phyloP scores from a whole-genome alignment of 2,797 vertebrate species.

The Serranus cabrilla region DNA sequence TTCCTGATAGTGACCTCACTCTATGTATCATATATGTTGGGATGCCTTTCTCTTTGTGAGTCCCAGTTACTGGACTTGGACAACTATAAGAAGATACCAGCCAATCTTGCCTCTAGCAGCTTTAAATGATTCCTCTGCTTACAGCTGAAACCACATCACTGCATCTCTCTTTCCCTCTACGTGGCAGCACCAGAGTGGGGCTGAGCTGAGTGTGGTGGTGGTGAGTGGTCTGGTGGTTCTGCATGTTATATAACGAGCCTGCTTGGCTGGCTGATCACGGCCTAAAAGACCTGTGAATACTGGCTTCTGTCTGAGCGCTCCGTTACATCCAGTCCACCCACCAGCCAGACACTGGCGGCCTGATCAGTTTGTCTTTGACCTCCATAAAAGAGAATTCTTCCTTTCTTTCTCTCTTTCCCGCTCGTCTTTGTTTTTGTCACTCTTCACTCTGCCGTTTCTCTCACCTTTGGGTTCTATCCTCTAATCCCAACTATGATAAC shows the following conservation, averaged over 20 bases:
- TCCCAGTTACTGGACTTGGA: background rate
- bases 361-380: slow-evolving; percentile 42
- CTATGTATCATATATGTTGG: background rate
- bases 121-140: slow-evolving; percentile 25
- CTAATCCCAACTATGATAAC: slow-evolving; percentile 79
- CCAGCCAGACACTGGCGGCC: slow-evolving; percentile 13
- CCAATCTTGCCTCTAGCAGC: slow-evolving; percentile 1
- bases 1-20: slow-evolving; percentile 9
- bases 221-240: slow-evolving; percentile 53
- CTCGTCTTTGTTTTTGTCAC: slow-evolving; percentile 53
- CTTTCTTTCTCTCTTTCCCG: slow-evolving; percentile 30
- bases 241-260: slow-evolving; percentile 59
- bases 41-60: background rate
- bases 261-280: slow-evolving; percentile 38
- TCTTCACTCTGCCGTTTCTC: slow-evolving; percentile 39
- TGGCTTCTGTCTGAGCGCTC: slow-evolving; percentile 9
- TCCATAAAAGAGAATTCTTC: slow-evolving; percentile 13
- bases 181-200: slow-evolving; percentile 62
- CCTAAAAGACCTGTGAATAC: slow-evolving; percentile 43
- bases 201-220: slow-evolving; percentile 42
- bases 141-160: slow-evolving; percentile 13
- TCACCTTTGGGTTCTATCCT: slow-evolving; percentile 61
- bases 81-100: background rate
- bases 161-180: slow-evolving; percentile 31
- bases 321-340: slow-evolving; percentile 17